Evolutionary conservation across 2,888 invertebrate species (phyloP), one percentile per base, ranked within the genome.

Genomic region (Embidobia sp.): DNA sequence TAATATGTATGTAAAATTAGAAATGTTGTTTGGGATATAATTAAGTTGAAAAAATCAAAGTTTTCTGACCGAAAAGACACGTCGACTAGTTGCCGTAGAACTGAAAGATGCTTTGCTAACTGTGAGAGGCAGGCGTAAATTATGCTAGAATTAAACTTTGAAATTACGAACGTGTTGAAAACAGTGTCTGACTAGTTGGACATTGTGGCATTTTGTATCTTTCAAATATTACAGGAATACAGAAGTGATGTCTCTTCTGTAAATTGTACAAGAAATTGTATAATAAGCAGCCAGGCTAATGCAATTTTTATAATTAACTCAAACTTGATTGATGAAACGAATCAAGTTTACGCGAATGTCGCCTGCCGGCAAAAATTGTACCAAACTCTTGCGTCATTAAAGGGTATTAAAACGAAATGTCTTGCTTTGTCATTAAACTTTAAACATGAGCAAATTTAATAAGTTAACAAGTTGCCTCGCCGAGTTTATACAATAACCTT

Each of bases 101-200:
- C 61, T 49, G 77, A 72, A 77, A 77, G 77, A 73, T 77, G 67
- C 67, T 51, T 44, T 51, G 55, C 57, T 73, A 77, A 77, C 73
- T 77, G 77, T 69, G 73, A 67, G 67, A 77, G 77, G 77, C 77
- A 77, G 69, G 57, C 77, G 77, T 64, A 64, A 77, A 77, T 77
- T 77, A 77, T 77, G 72, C 69, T 69, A 77, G 77, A 73, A 77
- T 77, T 69, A 73, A 77, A 77, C 77, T 77, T 77, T 67, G 77
- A 77, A 77, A 77, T 73, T 77, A 57, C 72, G 67, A 77, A 63
- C 73, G 72, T 73, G 77, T 77, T 77, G 77, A 72, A 77, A 77
- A 73, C 77, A 77, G 66, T 67, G 55, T 73, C 77, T 77, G 77
- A 77, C 77, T 77, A 77, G 77, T 77, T 77, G 77, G 77, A 77